A percentile compares a stretch with the other conserved stretches of the same genome.
phyloP scores from a whole-genome alignment of 2,113 vertebrate genomes.

The Kobus ellipsiprymnus region DNA sequence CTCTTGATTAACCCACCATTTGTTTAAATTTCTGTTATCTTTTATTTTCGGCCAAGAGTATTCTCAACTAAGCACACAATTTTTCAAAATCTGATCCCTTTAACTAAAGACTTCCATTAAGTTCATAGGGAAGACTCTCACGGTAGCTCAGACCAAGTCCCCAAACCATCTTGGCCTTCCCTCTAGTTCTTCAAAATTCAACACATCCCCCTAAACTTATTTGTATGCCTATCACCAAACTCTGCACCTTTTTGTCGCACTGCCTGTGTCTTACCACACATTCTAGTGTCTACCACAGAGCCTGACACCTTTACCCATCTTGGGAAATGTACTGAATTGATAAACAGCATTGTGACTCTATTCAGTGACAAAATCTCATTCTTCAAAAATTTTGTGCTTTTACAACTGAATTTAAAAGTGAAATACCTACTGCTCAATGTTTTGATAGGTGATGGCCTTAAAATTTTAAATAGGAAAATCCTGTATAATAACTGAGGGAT shows the following conservation, averaged over 20 bases:
- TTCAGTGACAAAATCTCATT: background rate
- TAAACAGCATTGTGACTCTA: background rate
- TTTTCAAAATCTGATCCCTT: background rate
- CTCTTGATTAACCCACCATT: background rate
- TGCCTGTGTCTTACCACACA: background rate
- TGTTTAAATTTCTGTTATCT: background rate
- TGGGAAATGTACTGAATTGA: background rate
- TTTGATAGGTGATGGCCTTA: background rate
- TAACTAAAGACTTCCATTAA: background rate
- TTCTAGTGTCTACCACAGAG: background rate
- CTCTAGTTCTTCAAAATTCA: background rate
- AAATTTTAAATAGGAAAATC: background rate
- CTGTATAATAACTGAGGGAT: background rate
- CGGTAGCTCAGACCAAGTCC: background rate
- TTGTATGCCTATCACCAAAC: background rate
- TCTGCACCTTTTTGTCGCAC: rapidly evolving
- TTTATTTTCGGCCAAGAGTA: background rate
- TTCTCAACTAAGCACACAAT: background rate
- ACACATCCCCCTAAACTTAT: background rate
- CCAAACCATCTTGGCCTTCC: background rate
- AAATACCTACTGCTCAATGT: background rate
- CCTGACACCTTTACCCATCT: background rate
- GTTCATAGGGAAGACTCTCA: background rate
- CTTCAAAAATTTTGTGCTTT: background rate
- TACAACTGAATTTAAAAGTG: background rate